Evolutionary conservation across 1,140 invertebrate genomes (phyloP), one percentile per base, ranked within the genome.

Genomic region (Orius insidiosus): DNA sequence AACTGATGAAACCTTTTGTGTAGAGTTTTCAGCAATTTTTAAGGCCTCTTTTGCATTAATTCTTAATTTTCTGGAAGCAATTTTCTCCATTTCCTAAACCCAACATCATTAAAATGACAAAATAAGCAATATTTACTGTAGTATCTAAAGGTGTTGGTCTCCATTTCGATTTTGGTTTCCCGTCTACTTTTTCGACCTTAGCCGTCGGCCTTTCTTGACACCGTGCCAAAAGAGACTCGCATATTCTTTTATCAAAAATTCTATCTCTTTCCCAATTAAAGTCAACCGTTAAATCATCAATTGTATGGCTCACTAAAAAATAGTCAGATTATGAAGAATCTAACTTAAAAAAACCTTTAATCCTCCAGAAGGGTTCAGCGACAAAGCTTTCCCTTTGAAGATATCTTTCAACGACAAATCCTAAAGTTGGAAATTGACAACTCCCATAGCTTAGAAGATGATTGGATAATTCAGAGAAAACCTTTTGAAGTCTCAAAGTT

Each of bases 351-450:
- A 55, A 63, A 74, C 73, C 73, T 75, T 77, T 79, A 35, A 97
- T 74, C 63, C 87, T 93, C 90, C 92, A 97, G 65, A 96, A 98
- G 7, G 72, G 64, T 66, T 97, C 87, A 1, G 82, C 64, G 5
- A 92, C 73, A 65, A 97, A 97, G 48, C 75, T 75, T 64, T 92
- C 74, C 51, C 92, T 82, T 11, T 87, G 82, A 56, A 88, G 77
- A 58, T 82, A 97, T 41, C 93, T 69, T 61, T 97, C 90, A 0
- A 95, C 92, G 15, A 97, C 89, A 72, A 98, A 98, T 9, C 93
- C 94, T 30, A 97, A 63, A 1, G 94, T 97, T 31, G 93, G 93
- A 64, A 97, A 97, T 58, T 98, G 94, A 62, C 94, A 98, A 40
- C 85, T 89, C 1, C 96, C 95, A 66, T 98, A 94, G 63, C 93